Percentiles rank a stretch among this genome's conserved stretches.
Conservation (phyloP, 2,888 invertebrate species). For the Elaeidobius kamerunicus region DNA sequence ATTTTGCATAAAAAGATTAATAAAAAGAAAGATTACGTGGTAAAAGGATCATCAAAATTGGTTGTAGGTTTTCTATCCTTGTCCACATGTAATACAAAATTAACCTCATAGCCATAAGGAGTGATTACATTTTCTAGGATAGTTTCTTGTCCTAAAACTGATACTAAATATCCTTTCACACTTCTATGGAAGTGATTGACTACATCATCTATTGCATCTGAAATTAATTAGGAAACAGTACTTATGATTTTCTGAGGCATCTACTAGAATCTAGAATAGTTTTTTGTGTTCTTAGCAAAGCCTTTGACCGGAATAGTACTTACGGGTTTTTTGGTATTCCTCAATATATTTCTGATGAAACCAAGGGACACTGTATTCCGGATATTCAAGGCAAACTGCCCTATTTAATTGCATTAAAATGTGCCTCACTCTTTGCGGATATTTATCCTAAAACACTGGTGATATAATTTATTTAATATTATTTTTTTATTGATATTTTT, state of each 20-base stretch:
- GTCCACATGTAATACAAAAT: conserved; percentile 46
- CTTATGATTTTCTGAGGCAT: not conserved
- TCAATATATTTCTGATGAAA: conserved; percentile 62
- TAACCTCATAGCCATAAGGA: conserved; percentile 51
- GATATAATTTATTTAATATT: not conserved
- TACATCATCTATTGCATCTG: conserved; percentile 24
- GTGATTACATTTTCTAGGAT: conserved; percentile 43
- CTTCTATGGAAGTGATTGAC: conserved; percentile 26
- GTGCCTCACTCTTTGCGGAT: conserved; percentile 55
- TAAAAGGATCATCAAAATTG: conserved; percentile 28
- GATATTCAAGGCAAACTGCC: conserved; percentile 61
- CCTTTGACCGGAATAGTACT: conserved; percentile 17
- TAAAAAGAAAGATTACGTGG: conserved; percentile 36
- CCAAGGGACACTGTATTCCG: conserved; percentile 62
- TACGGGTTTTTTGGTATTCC: conserved; percentile 52
- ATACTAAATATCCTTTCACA: conserved; percentile 39
- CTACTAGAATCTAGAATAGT: not conserved
- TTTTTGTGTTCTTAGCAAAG: no score
- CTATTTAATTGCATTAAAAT: conserved; percentile 62
- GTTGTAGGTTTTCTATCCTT: conserved; percentile 31
- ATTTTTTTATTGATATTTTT: conserved; percentile 18
- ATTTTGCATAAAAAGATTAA: no score
- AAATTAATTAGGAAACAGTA: conserved; percentile 7
- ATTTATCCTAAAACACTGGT: conserved; percentile 49
- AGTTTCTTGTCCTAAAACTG: conserved; percentile 38